Evolutionary conservation across 2,797 vertebrate species (phyloP), one percentile per base, ranked within the genome.

Genomic region (Dallia pectoralis): DNA sequence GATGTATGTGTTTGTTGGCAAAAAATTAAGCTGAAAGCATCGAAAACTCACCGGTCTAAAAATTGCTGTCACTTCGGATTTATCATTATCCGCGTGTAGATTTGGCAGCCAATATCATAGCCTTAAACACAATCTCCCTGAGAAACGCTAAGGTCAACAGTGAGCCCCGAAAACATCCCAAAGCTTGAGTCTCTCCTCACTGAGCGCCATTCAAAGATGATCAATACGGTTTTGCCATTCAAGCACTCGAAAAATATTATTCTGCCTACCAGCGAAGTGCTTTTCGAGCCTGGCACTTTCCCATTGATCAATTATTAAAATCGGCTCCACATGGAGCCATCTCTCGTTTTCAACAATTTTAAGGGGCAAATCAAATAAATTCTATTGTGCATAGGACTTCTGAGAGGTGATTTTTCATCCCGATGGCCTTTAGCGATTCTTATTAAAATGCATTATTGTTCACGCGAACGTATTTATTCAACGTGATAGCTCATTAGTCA

Each of bases 371-470:
- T 91, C 90, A 92, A 89, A 94, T 94, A 94, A 91, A 93, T 93
- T 91, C 89, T 71, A 87, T 82, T 82, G 88, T 89, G 89, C 82
- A 14, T 82, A 87, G 83, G 82, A 87, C 87, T 92, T 92, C 81
- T 89, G 91, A 93, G 87, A 88, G 91, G 92, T 87, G 75, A 93
- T 94, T 93, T 89, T 91, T 94, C 93, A 93, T 91, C 85, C 82
- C 79, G 86, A 89, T 89, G 88, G 86, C 90, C 91, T 93, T 93
- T 93, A 93, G 91, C 93, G 91, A 92, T 93, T 93, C 89, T 90
- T 93, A 93, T 93, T 93, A 93, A 93, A 94, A 93, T 93, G 92
- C 92, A 93, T 93, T 91, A 93, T 93, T 93, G 91, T 92, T 92
- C 89, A 87, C 88, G 87, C 90, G 86, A 87, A 93, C 93, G 91